These are phyloP conservation scores for Pelodiscus sinensis DNA, from an alignment of 2,113 vertebrate species.

Conservation along the genomic window DNA sequence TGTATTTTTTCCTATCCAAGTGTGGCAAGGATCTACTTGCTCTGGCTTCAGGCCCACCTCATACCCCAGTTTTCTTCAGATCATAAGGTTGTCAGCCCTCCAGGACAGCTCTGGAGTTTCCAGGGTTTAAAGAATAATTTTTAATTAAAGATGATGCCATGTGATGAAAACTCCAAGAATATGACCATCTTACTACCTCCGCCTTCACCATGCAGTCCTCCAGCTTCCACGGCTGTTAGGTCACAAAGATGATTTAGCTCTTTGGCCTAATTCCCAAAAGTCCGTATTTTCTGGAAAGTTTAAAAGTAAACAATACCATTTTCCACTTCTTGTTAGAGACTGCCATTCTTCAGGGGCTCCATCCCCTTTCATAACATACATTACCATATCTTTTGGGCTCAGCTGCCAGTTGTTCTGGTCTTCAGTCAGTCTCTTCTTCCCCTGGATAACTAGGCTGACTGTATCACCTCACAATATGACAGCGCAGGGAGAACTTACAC, in stretches of 20 bases:
- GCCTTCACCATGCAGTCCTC: not conserved
- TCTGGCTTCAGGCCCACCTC: not conserved
- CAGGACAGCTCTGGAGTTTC: no score
- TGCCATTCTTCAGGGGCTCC: not conserved
- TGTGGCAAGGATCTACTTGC: not conserved
- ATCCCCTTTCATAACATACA: not conserved
- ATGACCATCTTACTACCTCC: not conserved
- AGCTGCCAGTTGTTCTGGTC: not conserved
- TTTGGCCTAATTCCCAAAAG: not conserved
- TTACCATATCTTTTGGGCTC: not conserved
- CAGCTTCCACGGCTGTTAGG: not conserved
- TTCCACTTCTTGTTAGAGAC: not conserved
- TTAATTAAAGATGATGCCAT: no score
- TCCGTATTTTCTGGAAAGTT: not conserved
- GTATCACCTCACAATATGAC: not conserved
- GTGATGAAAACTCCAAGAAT: no score
- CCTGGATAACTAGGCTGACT: not conserved
- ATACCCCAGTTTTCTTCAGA: not conserved
- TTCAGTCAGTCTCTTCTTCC: not conserved
- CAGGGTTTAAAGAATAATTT: no score
- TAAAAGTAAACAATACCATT: not conserved
- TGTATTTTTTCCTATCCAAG: not conserved
- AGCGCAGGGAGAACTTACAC: not conserved
- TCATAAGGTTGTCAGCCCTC: no score
- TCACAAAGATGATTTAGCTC: not conserved